Evolutionary conservation across 2,888 invertebrate species (phyloP), one percentile per base, ranked within the genome.

Genomic region (Tinea trinotella): DNA sequence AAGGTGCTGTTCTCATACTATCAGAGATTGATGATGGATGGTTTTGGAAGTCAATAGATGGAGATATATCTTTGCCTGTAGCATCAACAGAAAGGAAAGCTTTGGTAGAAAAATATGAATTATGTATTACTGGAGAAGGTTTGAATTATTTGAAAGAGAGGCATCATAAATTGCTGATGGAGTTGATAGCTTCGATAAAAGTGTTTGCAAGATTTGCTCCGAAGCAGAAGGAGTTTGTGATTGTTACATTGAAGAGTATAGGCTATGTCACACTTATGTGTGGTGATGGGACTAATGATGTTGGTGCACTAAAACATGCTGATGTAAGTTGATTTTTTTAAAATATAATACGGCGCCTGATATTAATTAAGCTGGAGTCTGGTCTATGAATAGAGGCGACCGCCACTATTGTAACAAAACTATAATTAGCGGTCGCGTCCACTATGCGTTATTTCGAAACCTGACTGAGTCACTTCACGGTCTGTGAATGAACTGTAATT

Each of bases 271-370:
- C 98, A 0, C 87, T 99, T 1, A 99, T 99, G 99, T 99, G 99
- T 71, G 99, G 99, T 1, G 99, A 99, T 83, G 99, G 99, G 54
- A 99, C 99, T 1, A 99, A 99, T 74, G 99, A 99, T 81, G 99
- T 99, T 9, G 99, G 99, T 13, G 98, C 98, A 3, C 83, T 99
- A 52, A 99, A 99, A 80, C 99, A 99, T 80, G 98, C 99, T 24
- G 93, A 99, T 80, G 98, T 95, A 67, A 92, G 92, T 89, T 59
- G 6, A 9, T 36, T 9, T 36, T 36, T n/a, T 36, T 36, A 36
- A 7, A 24, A 7, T 24, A 24, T 24, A 7, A 24, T 24, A 24
- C n/a, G n/a, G n/a, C n/a, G n/a, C n/a, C n/a, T n/a, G n/a, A n/a
- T n/a, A n/a, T n/a, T n/a, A n/a, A n/a, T n/a, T n/a, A n/a, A n/a